Evolutionary conservation across 2,888 invertebrate species (phyloP).

Genomic region (Heliconius charithonia): DNA sequence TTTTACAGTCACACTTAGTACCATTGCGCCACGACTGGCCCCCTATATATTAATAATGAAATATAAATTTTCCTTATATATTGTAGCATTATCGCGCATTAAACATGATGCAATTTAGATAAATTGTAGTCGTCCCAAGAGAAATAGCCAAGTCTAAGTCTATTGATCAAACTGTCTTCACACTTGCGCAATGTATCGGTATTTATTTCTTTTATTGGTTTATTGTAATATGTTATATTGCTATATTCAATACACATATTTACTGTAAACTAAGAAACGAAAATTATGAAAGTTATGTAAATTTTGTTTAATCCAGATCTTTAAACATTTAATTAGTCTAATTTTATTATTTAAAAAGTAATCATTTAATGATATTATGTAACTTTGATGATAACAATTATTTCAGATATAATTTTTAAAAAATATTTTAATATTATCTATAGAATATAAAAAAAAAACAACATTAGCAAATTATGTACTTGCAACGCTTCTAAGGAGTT

Average conservation of each 20-base stretch:
- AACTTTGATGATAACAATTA: background rate
- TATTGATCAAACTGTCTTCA: slow-evolving; percentile 47
- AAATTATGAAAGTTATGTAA: background rate
- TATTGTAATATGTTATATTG: background rate
- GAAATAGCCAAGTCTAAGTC: slow-evolving; percentile 20
- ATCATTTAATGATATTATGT: background rate
- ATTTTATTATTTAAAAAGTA: too few relatives aligned
- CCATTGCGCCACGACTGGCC: too few relatives aligned
- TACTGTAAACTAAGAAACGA: background rate
- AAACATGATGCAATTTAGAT: background rate
- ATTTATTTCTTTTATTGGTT: background rate
- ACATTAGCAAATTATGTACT: background rate
- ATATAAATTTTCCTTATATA: too few relatives aligned
- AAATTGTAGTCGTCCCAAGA: slow-evolving; percentile 26
- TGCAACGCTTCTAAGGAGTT: too few relatives aligned
- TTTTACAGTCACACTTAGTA: too few relatives aligned
- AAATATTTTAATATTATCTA: background rate
- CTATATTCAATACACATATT: background rate
- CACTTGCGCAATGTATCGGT: slow-evolving; percentile 43
- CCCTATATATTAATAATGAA: too few relatives aligned
- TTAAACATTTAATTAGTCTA: background rate
- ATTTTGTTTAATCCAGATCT: background rate
- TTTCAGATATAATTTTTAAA: background rate
- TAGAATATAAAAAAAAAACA: background rate
- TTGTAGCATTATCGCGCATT: too few relatives aligned